A percentile compares a stretch with the other conserved stretches of the same genome.
Conservation (phyloP, 2,797 vertebrate genomes). For the Diceros bicornis region DNA sequence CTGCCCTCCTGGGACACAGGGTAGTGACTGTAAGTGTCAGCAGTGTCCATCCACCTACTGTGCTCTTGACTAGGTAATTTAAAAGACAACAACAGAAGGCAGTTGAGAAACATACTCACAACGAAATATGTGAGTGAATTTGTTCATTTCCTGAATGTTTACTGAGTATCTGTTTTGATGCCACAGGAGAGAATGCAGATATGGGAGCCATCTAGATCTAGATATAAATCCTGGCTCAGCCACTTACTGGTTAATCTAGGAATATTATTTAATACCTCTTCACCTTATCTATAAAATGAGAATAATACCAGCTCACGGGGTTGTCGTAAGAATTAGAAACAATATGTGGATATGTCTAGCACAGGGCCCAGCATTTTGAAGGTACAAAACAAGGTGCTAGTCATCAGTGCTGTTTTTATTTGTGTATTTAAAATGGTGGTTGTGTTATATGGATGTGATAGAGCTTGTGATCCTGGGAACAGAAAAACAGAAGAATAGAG, state of each 20-base stretch:
- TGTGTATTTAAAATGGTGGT: not conserved
- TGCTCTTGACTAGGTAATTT: not conserved
- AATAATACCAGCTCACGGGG: not conserved
- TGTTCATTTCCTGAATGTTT: not conserved
- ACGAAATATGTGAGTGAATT: not conserved
- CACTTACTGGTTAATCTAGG: not conserved
- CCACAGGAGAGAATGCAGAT: not conserved
- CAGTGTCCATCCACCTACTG: not conserved
- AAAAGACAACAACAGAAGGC: not conserved
- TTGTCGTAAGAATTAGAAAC: conserved; percentile 15
- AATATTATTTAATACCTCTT: not conserved
- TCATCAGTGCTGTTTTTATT: not conserved
- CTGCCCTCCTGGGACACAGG: not conserved
- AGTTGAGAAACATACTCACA: not conserved
- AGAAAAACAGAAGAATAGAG: not conserved
- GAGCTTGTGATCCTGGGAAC: not conserved
- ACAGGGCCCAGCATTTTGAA: not conserved
- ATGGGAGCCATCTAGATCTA: not conserved
- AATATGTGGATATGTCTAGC: not conserved
- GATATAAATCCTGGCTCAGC: not conserved
- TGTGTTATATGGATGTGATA: not conserved
- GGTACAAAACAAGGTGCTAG: not conserved
- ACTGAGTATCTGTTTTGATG: not conserved
- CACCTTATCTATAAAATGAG: not conserved
- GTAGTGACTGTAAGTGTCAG: not conserved